These are phyloP conservation scores for Pangasius mekongensis DNA, from an alignment of 2,797 vertebrate genomes.

Conservation along the genomic window DNA sequence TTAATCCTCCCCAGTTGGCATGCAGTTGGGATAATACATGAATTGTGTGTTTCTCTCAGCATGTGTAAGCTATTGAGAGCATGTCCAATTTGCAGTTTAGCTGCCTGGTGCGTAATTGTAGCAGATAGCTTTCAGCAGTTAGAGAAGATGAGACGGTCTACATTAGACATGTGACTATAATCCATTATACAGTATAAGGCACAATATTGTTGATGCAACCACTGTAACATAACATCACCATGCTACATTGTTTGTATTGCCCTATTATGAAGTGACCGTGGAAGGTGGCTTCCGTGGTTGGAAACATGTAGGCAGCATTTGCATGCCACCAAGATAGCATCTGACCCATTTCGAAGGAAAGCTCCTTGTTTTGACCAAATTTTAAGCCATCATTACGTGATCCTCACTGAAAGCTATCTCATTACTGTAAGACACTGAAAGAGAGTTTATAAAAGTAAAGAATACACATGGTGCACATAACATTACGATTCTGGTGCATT, in stretches of 20 bases:
- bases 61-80: conserved; percentile 39
- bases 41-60: conserved; percentile 34
- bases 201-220: not conserved
- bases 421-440: not conserved
- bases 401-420: not conserved
- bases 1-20: conserved; percentile 35
- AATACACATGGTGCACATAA: not conserved
- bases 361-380: not conserved
- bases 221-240: not conserved
- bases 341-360: not conserved
- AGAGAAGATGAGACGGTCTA: not conserved
- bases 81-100: conserved; percentile 27
- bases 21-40: conserved; percentile 35
- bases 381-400: not conserved
- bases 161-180: not conserved
- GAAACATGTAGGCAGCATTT: not conserved
- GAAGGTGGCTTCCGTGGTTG: not conserved
- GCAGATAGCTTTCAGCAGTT: conserved; percentile 20
- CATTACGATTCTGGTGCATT: not conserved
- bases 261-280: not conserved
- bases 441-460: conserved; percentile 1
- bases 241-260: not conserved
- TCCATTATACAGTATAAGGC: not conserved
- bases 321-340: not conserved
- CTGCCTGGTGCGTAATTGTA: conserved; percentile 25